A percentile compares a stretch with the other conserved stretches of the same genome.
phyloP scores from a whole-genome alignment of 2,888 invertebrate species.

The Ctenicera cuprea region DNA sequence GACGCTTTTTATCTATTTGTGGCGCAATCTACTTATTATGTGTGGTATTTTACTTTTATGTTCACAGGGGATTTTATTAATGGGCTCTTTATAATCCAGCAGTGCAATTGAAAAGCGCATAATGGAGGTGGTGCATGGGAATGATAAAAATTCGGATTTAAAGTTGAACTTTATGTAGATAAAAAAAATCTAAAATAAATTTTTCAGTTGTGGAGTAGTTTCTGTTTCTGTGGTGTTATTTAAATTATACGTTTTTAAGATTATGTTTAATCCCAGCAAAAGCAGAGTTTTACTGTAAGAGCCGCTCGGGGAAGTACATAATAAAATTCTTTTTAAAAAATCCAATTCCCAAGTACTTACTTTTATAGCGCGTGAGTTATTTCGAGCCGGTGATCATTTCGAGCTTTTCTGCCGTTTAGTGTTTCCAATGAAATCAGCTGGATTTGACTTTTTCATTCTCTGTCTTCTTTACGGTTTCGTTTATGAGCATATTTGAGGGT shows the following conservation, averaged over 20 bases:
- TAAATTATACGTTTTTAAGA: neutral
- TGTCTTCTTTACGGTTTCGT: constrained; percentile 59
- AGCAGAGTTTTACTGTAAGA: constrained; percentile 10
- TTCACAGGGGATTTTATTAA: constrained; percentile 4
- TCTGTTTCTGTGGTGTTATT: too few species aligned
- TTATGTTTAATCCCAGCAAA: neutral
- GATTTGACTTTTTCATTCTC: constrained; percentile 60
- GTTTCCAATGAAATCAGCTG: constrained; percentile 62
- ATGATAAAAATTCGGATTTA: too few species aligned
- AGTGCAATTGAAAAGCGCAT: neutral
- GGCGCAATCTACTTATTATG: neutral
- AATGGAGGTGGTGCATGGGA: neutral
- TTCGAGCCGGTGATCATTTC: constrained; percentile 52
- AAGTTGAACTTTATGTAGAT: too few species aligned
- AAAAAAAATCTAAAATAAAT: too few species aligned
- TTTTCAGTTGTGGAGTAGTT: too few species aligned
- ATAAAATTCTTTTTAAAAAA: constrained; percentile 46
- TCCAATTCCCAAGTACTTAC: constrained; percentile 46
- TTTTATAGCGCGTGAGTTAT: constrained; percentile 49
- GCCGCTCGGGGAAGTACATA: constrained; percentile 15
- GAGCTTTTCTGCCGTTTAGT: constrained; percentile 60
- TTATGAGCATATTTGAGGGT: constrained; percentile 57
- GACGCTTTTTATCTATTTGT: neutral
- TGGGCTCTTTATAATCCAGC: neutral
- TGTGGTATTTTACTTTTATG: neutral